Evolutionary conservation across 2,888 invertebrate species (phyloP).

Genomic region (Leptothorax acervorum): DNA sequence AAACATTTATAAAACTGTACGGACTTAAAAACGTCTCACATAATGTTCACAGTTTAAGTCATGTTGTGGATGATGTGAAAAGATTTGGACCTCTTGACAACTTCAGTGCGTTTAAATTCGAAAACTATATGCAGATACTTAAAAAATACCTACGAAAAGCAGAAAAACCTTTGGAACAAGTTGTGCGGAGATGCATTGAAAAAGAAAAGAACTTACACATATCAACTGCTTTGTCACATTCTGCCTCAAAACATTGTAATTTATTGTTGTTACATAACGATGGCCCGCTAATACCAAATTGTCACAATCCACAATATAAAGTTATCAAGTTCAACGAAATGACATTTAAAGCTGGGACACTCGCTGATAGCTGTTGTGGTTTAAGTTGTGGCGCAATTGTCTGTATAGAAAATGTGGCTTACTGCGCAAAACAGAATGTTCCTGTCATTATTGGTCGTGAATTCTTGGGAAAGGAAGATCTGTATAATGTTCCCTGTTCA

Average conservation of each 20-base stretch:
- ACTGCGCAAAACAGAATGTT: neutral
- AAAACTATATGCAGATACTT: neutral
- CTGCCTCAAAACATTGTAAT: neutral
- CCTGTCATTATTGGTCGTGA: constrained; percentile 8
- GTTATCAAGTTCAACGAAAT: constrained; percentile 1
- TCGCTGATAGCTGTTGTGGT: constrained; percentile 21
- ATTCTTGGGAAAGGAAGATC: constrained; percentile 16
- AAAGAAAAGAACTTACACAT: neutral
- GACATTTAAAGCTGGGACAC: constrained; percentile 3
- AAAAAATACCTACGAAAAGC: constrained; percentile 9
- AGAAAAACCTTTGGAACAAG: constrained; percentile 8
- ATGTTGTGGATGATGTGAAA: constrained; percentile 24
- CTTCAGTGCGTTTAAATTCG: constrained; percentile 26
- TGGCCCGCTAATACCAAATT: neutral
- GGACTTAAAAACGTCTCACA: neutral
- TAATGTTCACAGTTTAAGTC: neutral
- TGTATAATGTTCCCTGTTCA: neutral
- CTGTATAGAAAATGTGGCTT: constrained; percentile 12
- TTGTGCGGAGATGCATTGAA: constrained; percentile 8
- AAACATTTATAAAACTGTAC: constrained; percentile 1
- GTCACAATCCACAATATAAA: constrained; percentile 17
- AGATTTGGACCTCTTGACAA: constrained; percentile 20
- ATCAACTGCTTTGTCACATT: neutral
- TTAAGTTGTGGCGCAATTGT: constrained; percentile 20
- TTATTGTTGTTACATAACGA: neutral